Evolutionary conservation across 2,797 vertebrate species (phyloP).

Genomic region (Poeciliopsis presidionis): DNA sequence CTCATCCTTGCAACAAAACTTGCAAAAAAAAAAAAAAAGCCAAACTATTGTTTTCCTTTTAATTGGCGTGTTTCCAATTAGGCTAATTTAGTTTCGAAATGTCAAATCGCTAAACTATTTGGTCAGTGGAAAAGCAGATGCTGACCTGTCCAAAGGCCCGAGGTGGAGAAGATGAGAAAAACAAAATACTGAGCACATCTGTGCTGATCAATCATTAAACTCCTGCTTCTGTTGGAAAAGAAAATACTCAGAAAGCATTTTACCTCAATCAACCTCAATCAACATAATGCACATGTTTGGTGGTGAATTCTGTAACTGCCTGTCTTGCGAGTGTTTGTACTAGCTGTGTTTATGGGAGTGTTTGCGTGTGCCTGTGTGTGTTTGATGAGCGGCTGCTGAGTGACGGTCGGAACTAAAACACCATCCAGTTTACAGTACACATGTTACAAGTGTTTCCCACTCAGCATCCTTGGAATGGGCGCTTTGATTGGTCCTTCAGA

Average conservation of each 20-base stretch:
- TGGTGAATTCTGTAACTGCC: slow-evolving; percentile 58
- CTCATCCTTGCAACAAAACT: too few species aligned
- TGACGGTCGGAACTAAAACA: slow-evolving; percentile 64
- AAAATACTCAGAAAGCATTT: slow-evolving; percentile 1
- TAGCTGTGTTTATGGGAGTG: slow-evolving; percentile 29
- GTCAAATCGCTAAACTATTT: too few species aligned
- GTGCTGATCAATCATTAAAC: slow-evolving; percentile 31
- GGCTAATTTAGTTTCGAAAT: too few species aligned
- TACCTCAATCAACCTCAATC: background rate
- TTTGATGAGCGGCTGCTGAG: slow-evolving; percentile 57
- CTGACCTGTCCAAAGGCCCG: slow-evolving; percentile 77
- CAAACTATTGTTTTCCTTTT: too few species aligned
- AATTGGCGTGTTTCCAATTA: too few species aligned
- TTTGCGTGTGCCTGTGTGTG: slow-evolving; percentile 8
- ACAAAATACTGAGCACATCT: background rate
- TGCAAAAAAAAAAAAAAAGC: too few species aligned
- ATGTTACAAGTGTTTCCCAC: slow-evolving; percentile 68
- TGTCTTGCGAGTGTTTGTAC: slow-evolving; percentile 39
- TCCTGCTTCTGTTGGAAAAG: background rate
- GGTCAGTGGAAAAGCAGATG: too few species aligned
- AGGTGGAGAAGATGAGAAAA: slow-evolving; percentile 71
- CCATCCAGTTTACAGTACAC: slow-evolving; percentile 64
- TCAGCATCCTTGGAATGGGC: slow-evolving; percentile 71
- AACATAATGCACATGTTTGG: slow-evolving; percentile 9
- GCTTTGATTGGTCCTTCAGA: slow-evolving; percentile 70